These are phyloP conservation scores for Barbus barbus DNA, from an alignment of 2,113 vertebrate species.

Conservation along the genomic window DNA sequence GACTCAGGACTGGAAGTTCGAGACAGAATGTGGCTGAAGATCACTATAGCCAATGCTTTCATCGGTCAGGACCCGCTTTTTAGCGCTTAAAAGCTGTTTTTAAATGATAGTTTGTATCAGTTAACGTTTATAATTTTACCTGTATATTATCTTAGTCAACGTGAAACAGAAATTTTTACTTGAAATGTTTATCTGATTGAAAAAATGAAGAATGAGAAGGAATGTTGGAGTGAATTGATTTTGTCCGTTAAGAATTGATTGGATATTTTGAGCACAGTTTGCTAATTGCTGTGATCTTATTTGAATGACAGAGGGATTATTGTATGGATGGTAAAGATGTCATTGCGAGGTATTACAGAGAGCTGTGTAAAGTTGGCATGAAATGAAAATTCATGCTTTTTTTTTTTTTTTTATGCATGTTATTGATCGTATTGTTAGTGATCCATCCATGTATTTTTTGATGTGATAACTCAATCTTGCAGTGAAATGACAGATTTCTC, in stretches of 20 bases:
- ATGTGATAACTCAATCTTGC: no score
- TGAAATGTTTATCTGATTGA: background rate
- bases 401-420: no score
- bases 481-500: no score
- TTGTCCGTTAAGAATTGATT: background rate
- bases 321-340: no score
- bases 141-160: background rate
- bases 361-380: no score
- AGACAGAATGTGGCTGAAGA: conserved; percentile 87
- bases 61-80: conserved; percentile 63
- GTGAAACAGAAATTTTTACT: background rate
- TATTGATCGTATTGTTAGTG: no score
- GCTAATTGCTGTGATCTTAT: background rate
- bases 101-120: background rate
- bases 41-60: conserved; percentile 77
- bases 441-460: no score
- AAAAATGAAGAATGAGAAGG: background rate
- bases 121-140: background rate
- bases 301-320: background rate
- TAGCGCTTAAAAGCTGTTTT: background rate
- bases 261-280: background rate
- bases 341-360: no score
- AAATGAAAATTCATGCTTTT: no score
- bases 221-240: background rate
- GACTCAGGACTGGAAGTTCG: conserved; percentile 96